phyloP scores from a whole-genome alignment of 1,140 invertebrate genomes.

The Tetragonula clypearis region DNA sequence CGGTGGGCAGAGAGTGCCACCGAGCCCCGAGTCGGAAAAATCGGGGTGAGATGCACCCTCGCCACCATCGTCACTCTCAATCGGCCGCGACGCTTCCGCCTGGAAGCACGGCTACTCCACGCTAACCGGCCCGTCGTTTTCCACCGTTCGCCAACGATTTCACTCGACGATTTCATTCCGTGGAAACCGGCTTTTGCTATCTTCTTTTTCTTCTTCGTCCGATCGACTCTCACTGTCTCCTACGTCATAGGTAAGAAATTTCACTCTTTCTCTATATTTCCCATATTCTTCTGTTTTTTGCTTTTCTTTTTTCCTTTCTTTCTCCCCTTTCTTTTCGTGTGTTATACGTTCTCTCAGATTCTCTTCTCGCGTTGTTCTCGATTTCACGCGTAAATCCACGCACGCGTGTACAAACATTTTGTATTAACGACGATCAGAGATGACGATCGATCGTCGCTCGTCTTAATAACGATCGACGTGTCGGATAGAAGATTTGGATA shows the following conservation, averaged over 20 bases:
- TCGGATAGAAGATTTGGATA: not conserved
- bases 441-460: too few species aligned
- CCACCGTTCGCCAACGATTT: conserved; percentile 17
- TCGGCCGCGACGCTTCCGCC: conserved; percentile 74
- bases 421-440: too few species aligned
- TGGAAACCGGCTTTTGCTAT: not conserved
- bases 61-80: conserved; percentile 70
- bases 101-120: conserved; percentile 68
- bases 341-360: not conserved
- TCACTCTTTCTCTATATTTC: not conserved
- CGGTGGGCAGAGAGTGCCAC: conserved; percentile 70
- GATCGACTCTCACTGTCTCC: not conserved
- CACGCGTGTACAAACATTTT: too few species aligned
- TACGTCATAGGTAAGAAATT: conserved; percentile 6
- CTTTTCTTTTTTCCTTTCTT: too few species aligned
- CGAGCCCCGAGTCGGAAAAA: conserved; percentile 70
- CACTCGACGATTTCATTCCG: not conserved
- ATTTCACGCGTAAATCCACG: too few species aligned
- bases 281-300: too few species aligned
- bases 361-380: not conserved
- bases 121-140: conserved; percentile 23
- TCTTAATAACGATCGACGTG: too few species aligned
- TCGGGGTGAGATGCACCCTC: conserved; percentile 76
- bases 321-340: too few species aligned
- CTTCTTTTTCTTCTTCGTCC: not conserved